Conservation (phyloP, 2,113 vertebrate species). For the Poicephalus gulielmi region DNA sequence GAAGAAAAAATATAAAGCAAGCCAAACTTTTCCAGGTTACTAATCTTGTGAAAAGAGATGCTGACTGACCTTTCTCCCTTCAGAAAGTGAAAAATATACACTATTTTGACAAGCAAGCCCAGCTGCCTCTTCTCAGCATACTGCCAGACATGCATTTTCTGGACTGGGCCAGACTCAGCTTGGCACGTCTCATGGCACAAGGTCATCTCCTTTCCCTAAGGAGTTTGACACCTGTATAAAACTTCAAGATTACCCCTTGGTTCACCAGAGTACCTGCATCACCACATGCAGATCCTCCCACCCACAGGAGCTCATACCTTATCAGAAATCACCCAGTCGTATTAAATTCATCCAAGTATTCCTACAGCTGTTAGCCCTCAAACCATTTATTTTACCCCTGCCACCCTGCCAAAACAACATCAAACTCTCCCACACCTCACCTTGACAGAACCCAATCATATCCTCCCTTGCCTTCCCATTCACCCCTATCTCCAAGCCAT, state of each 20-base stretch:
- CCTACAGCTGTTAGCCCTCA: background rate
- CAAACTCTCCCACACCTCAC: background rate
- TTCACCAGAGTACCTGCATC: fast-evolving
- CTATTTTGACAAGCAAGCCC: background rate
- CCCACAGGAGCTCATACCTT: background rate
- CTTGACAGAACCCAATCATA: fast-evolving
- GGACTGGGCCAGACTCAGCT: background rate
- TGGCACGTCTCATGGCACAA: background rate
- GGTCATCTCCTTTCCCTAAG: background rate
- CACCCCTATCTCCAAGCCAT: fast-evolving
- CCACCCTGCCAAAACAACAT: background rate
- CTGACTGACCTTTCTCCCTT: background rate
- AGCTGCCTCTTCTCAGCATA: background rate
- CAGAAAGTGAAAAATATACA: background rate
- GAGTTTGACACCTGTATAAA: background rate
- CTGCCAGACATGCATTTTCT: background rate
- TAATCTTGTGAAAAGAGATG: too few relatives aligned
- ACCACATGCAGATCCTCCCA: background rate
- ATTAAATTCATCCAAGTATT: background rate
- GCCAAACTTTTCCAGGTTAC: background rate
- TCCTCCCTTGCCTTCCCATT: fast-evolving
- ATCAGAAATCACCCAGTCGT: too few relatives aligned
- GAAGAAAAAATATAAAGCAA: background rate
- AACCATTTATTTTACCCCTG: background rate
- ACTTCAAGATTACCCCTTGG: background rate